phyloP scores from a whole-genome alignment of 2,888 invertebrate species.

The Cordylochernes scorpioides region DNA sequence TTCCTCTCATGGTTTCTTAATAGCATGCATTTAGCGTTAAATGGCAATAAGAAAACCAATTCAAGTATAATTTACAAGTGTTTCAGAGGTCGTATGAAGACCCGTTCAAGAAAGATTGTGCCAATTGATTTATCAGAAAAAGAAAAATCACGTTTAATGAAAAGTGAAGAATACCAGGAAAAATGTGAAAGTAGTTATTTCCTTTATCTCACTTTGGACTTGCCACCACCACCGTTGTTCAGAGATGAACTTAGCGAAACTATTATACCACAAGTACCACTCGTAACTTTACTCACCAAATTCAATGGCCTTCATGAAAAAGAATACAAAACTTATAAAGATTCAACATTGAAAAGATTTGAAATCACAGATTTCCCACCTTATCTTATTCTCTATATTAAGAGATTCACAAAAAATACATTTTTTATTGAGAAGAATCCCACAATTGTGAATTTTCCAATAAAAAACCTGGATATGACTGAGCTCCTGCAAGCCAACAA shows the following conservation, averaged over 20 bases:
- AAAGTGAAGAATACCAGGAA: constrained; percentile 6
- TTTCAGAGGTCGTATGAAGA: constrained; percentile 38
- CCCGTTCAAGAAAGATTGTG: constrained; percentile 19
- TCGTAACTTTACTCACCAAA: constrained; percentile 73
- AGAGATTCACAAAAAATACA: constrained; percentile 92
- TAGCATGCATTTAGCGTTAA: constrained; percentile 71
- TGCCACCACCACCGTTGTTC: constrained; percentile 87
- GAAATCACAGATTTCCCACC: constrained; percentile 78
- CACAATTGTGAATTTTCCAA: constrained; percentile 97
- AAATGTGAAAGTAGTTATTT: constrained; percentile 67
- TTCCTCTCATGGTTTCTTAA: constrained; percentile 96
- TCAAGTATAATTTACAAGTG: constrained; percentile 84
- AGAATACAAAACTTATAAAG: constrained; percentile 97
- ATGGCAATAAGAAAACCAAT: constrained; percentile 47
- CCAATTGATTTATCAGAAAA: constrained; percentile 9
- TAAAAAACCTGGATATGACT: constrained; percentile 88
- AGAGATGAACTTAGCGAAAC: constrained; percentile 93
- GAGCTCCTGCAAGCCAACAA: constrained; percentile 69
- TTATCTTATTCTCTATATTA: constrained; percentile 81
- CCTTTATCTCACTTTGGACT: constrained; percentile 81
- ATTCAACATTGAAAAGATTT: constrained; percentile 86
- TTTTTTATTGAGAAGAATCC: constrained; percentile 98
- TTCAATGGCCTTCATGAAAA: constrained; percentile 86
- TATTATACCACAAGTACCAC: constrained; percentile 91
- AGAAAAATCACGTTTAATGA: neutral